These are phyloP conservation scores for Parnassius glacialis DNA, from an alignment of 2,888 invertebrate species.

Conservation along the genomic window DNA sequence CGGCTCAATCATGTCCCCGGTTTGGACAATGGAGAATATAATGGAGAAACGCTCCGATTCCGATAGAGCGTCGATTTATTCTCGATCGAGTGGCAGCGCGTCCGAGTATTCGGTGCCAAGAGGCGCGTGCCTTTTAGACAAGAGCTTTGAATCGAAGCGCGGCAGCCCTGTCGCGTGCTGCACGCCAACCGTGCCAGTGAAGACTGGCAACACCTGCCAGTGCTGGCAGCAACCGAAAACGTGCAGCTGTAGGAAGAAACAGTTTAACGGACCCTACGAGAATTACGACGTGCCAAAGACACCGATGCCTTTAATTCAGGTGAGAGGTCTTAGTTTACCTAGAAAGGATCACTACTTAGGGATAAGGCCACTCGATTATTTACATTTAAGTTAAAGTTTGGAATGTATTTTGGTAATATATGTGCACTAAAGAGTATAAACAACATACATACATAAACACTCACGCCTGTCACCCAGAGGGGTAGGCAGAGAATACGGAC, in stretches of 20 bases:
- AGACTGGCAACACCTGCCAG: conserved; percentile 62
- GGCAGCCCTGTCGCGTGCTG: conserved; percentile 67
- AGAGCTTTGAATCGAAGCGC: conserved; percentile 74
- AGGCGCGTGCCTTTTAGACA: conserved; percentile 62
- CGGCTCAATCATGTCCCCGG: conserved; percentile 76
- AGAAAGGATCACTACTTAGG: no score
- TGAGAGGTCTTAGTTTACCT: conserved; percentile 32
- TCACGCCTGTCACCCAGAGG: no score
- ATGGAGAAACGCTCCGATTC: conserved; percentile 74
- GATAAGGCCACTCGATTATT: no score
- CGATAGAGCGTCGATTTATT: conserved; percentile 84
- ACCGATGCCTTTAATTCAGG: conserved; percentile 79
- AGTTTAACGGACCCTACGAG: conserved; percentile 83
- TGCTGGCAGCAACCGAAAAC: conserved; percentile 63
- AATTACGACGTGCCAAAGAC: conserved; percentile 91
- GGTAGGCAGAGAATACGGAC: no score
- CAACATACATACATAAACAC: no score
- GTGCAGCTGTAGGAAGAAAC: conserved; percentile 65
- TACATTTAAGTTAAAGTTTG: no score
- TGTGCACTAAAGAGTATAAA: no score
- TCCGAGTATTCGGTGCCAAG: conserved; percentile 84
- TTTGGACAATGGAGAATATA: conserved; percentile 81
- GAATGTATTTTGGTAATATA: no score
- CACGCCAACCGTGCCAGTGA: conserved; percentile 82
- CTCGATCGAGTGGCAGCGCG: conserved; percentile 83